Evolutionary conservation across 2,113 vertebrate genomes (phyloP).

Genomic region (Alaudala cheleensis): DNA sequence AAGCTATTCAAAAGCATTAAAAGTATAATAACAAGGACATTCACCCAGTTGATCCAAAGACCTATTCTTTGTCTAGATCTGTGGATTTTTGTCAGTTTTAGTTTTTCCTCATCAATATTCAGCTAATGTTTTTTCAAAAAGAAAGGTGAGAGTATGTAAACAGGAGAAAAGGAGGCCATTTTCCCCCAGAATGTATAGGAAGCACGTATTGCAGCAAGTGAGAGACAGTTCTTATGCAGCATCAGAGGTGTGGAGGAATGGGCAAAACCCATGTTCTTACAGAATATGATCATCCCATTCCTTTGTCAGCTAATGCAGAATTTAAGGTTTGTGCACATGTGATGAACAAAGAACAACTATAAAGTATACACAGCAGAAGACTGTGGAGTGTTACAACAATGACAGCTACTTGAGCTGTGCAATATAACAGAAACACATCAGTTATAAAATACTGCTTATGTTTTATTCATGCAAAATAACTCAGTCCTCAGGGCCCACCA

Average conservation of each 20-base stretch:
- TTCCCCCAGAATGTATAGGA: background rate
- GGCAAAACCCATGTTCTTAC: background rate
- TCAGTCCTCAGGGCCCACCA: background rate
- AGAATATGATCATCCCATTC: background rate
- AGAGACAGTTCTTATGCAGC: rapidly evolving
- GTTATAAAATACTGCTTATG: background rate
- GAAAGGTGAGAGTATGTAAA: background rate
- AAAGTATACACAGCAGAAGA: background rate
- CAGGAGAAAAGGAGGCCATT: background rate
- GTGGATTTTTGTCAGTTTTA: background rate
- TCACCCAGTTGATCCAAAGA: background rate
- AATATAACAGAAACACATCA: background rate
- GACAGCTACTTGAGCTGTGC: background rate
- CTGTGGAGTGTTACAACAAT: background rate
- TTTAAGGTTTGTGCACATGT: background rate
- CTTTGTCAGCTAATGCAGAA: background rate
- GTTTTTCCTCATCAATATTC: background rate
- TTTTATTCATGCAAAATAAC: conserved; percentile 58
- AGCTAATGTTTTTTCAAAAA: background rate
- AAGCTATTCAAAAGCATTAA: background rate
- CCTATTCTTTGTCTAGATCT: background rate
- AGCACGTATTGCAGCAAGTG: background rate
- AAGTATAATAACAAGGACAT: background rate
- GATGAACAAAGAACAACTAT: background rate
- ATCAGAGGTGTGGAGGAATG: background rate